phyloP scores from a whole-genome alignment of 2,888 invertebrate genomes.

The Cerastis leucographa region DNA sequence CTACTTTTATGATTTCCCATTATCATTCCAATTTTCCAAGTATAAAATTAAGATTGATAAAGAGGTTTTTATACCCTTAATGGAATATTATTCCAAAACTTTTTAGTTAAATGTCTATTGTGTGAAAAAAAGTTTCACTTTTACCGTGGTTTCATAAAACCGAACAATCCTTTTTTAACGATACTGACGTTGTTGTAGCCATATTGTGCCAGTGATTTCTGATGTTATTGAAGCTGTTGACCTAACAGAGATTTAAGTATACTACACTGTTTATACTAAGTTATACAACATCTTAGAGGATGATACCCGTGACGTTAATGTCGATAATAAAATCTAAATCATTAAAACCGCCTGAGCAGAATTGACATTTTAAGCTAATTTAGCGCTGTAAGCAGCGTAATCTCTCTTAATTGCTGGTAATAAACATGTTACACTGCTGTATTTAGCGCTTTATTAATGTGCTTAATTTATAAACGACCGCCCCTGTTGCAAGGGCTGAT shows the following conservation, averaged over 20 bases:
- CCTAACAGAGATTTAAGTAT: not conserved
- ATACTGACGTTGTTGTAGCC: not conserved
- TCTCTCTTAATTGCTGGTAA: constrained; percentile 58
- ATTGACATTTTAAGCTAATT: constrained; percentile 65
- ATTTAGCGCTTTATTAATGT: constrained; percentile 64
- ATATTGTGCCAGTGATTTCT: not conserved
- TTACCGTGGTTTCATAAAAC: too few relatives aligned
- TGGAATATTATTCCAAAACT: too few relatives aligned
- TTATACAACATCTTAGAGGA: not conserved
- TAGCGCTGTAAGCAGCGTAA: constrained; percentile 62
- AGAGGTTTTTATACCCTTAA: too few relatives aligned
- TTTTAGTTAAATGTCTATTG: too few relatives aligned
- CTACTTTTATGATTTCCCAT: too few relatives aligned
- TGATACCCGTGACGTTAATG: constrained; percentile 32
- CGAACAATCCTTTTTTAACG: too few relatives aligned
- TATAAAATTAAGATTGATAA: too few relatives aligned
- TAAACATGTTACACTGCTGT: constrained; percentile 63
- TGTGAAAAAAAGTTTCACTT: too few relatives aligned
- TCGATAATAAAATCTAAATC: constrained; percentile 61
- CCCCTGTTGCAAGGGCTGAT: constrained; percentile 7
- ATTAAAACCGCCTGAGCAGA: constrained; percentile 58
- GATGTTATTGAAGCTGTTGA: not conserved
- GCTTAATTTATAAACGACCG: constrained; percentile 58
- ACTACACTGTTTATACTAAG: not conserved
- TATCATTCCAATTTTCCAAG: too few relatives aligned